Percentiles rank a stretch among this genome's conserved stretches.
phyloP scores from a whole-genome alignment of 2,113 vertebrate genomes.

The Cardinalis cardinalis region DNA sequence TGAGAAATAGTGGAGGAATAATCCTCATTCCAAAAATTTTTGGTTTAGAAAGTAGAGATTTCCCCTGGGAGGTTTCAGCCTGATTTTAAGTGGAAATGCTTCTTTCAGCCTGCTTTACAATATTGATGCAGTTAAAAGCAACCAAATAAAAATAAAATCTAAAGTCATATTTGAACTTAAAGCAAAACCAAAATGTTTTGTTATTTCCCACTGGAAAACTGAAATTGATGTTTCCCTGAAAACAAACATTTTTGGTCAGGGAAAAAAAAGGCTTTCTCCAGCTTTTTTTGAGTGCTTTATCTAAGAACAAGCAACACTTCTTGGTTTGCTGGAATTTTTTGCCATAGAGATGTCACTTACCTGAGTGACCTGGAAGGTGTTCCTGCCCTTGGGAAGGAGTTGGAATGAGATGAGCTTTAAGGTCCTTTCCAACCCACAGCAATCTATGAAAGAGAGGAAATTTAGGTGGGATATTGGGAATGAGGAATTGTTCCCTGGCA shows the following conservation, averaged over 20 bases:
- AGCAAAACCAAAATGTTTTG: neutral
- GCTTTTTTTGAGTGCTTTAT: neutral
- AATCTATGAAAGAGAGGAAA: neutral
- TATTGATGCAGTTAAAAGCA: neutral
- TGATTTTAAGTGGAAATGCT: slow-evolving; percentile 10
- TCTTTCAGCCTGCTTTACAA: neutral
- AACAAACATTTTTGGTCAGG: neutral
- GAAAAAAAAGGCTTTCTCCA: neutral
- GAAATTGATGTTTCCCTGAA: slow-evolving; percentile 34
- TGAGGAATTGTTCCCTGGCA: rapidly evolving
- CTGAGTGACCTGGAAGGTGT: neutral
- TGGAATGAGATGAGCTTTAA: neutral
- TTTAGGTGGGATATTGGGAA: neutral
- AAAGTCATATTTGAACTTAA: neutral
- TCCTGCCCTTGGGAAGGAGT: neutral
- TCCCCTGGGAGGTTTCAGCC: neutral
- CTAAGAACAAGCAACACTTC: neutral
- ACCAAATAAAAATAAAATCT: slow-evolving; percentile 20
- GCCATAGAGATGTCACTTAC: neutral
- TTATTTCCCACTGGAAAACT: slow-evolving; percentile 48
- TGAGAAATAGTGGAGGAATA: neutral
- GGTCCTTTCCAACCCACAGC: neutral
- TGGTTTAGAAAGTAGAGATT: neutral
- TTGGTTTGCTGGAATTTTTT: neutral
- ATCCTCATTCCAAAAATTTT: neutral